Evolutionary conservation across 2,888 invertebrate genomes (phyloP).

Genomic region (Sussaba pulchella): DNA sequence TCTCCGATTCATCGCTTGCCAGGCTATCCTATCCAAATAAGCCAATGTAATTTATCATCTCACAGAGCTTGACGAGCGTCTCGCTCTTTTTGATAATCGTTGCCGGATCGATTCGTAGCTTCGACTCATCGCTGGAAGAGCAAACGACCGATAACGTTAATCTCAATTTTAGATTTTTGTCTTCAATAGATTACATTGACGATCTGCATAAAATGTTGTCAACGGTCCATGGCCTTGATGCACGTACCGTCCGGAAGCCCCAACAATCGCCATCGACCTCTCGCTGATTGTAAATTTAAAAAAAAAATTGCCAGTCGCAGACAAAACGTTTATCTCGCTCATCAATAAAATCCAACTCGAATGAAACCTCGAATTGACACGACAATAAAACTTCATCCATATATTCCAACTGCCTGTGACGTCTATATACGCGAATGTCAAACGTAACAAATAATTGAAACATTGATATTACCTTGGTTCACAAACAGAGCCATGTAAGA

Average conservation of each 20-base stretch:
- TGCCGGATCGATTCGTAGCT: not conserved
- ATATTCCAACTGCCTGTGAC: no score
- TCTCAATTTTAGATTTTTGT: no score
- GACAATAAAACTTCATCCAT: no score
- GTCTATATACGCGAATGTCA: not conserved
- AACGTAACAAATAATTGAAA: not conserved
- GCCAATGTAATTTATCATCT: no score
- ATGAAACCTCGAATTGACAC: no score
- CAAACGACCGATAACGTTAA: not conserved
- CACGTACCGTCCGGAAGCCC: not conserved
- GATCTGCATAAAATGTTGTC: not conserved
- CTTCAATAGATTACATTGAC: no score
- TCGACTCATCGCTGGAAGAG: not conserved
- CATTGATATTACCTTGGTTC: conserved; percentile 91
- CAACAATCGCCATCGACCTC: not conserved
- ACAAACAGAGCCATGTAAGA: conserved; percentile 95
- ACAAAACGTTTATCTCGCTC: no score
- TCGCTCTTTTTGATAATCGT: not conserved
- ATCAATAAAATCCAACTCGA: no score
- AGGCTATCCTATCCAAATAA: no score
- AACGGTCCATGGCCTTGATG: not conserved
- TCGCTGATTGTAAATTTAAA: no score
- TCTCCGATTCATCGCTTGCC: not conserved
- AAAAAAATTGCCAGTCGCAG: no score
- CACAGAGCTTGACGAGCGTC: not conserved